phyloP scores from a whole-genome alignment of 2,113 vertebrate genomes.

The Pelvicachromis taeniatus region DNA sequence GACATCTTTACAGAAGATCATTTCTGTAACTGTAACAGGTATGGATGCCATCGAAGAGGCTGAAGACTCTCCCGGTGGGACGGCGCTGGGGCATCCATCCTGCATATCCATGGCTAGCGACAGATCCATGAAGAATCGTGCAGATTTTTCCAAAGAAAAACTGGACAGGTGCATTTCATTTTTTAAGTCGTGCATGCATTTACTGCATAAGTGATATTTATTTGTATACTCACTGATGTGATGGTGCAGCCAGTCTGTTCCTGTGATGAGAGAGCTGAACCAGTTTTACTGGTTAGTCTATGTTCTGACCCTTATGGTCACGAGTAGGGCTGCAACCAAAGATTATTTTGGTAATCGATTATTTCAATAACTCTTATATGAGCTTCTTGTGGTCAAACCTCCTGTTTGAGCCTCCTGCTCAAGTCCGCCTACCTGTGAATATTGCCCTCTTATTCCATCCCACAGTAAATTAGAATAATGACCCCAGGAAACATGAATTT shows the following conservation, averaged over 20 bases:
- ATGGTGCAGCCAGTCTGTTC: not conserved
- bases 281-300: not conserved
- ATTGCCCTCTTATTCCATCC: not conserved
- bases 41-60: not conserved
- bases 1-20: not conserved
- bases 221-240: not conserved
- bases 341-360: not conserved
- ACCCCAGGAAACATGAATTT: not conserved
- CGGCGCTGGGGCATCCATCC: not conserved
- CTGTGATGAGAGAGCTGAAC: not conserved
- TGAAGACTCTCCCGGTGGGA: no score
- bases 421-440: fast-evolving
- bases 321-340: not conserved
- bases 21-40: not conserved
- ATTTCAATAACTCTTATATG: not conserved
- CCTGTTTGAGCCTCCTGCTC: not conserved
- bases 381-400: not conserved
- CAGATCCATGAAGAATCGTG: not conserved
- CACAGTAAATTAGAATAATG: not conserved
- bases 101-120: not conserved
- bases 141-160: not conserved
- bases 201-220: not conserved
- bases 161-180: not conserved
- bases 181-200: not conserved
- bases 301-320: not conserved